These are phyloP conservation scores for Bombycilla garrulus DNA, from an alignment of 2,113 vertebrate species.

Conservation along the genomic window DNA sequence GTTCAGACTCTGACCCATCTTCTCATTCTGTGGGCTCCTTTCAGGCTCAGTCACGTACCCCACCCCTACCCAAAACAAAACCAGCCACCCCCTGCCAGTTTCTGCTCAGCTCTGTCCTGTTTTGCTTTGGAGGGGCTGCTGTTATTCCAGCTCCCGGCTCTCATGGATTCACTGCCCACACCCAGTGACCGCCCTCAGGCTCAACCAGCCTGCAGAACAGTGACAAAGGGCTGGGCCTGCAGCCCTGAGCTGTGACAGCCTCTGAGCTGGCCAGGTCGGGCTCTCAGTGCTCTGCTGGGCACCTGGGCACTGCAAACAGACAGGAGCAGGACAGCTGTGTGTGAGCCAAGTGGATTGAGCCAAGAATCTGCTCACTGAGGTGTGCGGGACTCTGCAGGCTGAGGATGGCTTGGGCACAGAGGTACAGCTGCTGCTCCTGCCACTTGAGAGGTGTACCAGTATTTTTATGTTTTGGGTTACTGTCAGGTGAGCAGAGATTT, in stretches of 20 bases:
- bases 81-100: not conserved
- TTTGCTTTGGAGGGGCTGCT: constrained; percentile 33
- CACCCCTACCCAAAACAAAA: constrained; percentile 3
- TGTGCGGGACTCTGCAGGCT: not conserved
- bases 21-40: not conserved
- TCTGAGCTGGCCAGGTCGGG: not conserved
- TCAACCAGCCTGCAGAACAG: not conserved
- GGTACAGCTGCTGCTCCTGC: not conserved
- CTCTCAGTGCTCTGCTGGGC: not conserved
- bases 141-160: not conserved
- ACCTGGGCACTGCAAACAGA: not conserved
- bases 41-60: accelerated
- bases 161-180: not conserved
- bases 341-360: not conserved
- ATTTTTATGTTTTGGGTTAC: not conserved
- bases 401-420: accelerated
- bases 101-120: not conserved
- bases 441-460: not conserved
- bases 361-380: not conserved
- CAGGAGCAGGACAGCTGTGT: not conserved
- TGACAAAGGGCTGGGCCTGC: not conserved
- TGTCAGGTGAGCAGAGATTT: not conserved
- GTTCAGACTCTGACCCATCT: not conserved
- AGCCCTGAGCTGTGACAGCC: not conserved
- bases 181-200: not conserved